Base-by-base conservation (phyloP, 2,888 invertebrate species). In the Limnephilus lunatus region DNA sequence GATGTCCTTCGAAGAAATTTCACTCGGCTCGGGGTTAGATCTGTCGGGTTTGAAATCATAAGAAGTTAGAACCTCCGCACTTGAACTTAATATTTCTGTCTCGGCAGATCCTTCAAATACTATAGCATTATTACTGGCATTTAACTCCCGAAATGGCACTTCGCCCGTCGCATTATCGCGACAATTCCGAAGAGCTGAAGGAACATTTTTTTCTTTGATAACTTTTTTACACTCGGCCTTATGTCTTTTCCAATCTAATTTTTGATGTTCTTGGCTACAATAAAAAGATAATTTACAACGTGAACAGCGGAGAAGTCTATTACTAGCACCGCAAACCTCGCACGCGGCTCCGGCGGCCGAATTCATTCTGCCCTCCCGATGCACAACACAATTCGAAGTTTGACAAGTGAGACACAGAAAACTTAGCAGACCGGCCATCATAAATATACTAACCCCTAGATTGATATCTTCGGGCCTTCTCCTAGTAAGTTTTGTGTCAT, bases 191-290 rank as follows among this genome's bases (percentile, higher is more conserved):
- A 81, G 39, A 86, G 85, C 82, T 35, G 91, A 86, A 44, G 81
- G 86, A 35, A 32, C 91, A 90, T 44, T 92, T 91, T 82, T 80
- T 32, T 68, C 53, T 68, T 81, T 86, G 83, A 90, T 30, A 80
- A 81, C 44, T 90, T 91, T 93, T 85, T 96, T 96, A 94, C 98
- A 98, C 32, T 95, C 94, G 89, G 95, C 95, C 94, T 97, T 97
- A 94, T 98, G 98, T 39, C 94, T 94, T 94, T 97, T 98, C 98
- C 98, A 98, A 94, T 98, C 97, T 92, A 96, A 95, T 94, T 97
- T 98, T 95, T 98, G 98, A 94, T 98, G 98, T 68, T 98, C 97
- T 81, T 96, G 96, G 82, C 96, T 96, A 95, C 98, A 98, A 95
- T 98, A 98, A 94, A 97, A 97, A 0, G 97, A 97, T 85, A 95